Base-by-base conservation (phyloP, 1,140 invertebrate genomes). In the Adoxophyes honmai region DNA sequence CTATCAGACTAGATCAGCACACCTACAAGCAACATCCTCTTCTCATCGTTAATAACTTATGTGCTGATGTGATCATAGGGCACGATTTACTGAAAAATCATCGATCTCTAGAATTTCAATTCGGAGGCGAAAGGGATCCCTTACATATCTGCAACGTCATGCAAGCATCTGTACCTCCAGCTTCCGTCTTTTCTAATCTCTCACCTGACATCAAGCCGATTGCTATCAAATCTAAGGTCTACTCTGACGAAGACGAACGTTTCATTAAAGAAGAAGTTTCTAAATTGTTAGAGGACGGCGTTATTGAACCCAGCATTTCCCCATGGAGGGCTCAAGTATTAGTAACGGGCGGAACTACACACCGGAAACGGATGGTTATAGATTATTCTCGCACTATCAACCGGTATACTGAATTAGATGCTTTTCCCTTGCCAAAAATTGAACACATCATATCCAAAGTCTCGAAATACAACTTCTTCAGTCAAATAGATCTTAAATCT, bases 401-500 rank as follows among this genome's bases (percentile, higher is more conserved):
- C 14, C 57, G 28, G 18, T 67, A 42, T 62, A 66, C 64, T 0
- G 8, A 53, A 21, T 14, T 66, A 11, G 64, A 66, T 35, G 64
- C 64, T 9, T 62, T 56, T 11, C 64, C 63, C 3, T 34, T 64
- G n/a, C 57, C 62, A 4, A 54, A 14, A n/a, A 60, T 65, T 10
- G 58, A 65, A 42, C 4, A 8, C 7, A 55, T 60, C 3, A 33
- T 42, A 8, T 14, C 48, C 18, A 53, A 52, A 21, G 44, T 38
- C 33, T 37, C 51, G 7, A 37, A 59, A 42, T 52, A 52, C 35
- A 34, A 15, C 4, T 11, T 52, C 34, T 60, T 55, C 34, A 44
- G 13, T 11, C 37, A 5, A 51, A 55, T 14, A 4, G 36, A 63
- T 62, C 34, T 60, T 53, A 7, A 16, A 3, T 10, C 21, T 13